Base-by-base conservation (phyloP, 2,888 invertebrate species). In the Melikaiella ostensackeni region DNA sequence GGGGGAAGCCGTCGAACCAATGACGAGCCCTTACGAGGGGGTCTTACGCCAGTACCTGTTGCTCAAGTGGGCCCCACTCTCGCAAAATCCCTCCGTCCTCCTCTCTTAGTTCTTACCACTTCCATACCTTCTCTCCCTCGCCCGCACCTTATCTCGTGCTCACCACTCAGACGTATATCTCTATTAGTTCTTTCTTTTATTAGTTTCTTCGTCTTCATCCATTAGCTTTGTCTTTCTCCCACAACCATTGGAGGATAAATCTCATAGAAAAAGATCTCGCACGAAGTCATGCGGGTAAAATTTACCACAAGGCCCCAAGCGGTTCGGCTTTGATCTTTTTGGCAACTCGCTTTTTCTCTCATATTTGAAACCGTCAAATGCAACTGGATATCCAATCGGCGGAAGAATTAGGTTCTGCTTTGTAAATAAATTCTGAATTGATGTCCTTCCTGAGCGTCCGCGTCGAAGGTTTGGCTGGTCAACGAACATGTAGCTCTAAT, bases 61-160 rank as follows among this genome's bases (percentile, higher is more conserved):
- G 90, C 88, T 88, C 87, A 88, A 86, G 86, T 88, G 88, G 82
- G 81, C 84, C 88, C 88, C 89, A 87, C 88, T 87, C 33, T 59
- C 42, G 57, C 61, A 55, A 42, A 46, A 38, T 70, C 75, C n/a
- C 42, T 42, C 13, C 13, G 38, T 27, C 63, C 77, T 77, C 77
- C 42, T 73, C 75, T 70, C 77, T 59, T 13, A 13, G 4, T 38
- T 38, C 38, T 16, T 79, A n/a, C 63, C 74, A 76, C 75, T 61
- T 24, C 66, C 62, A 35, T 21, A 35, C 64, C 62, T 21, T 79
- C 78, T 78, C 75, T 77, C 79, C 78, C 78, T 59, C 76, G 76
- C 75, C 61, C 61, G n/a, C 33, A 70, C 50, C 50, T 70, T 70
- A 70, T 63, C 16, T 66, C 50, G 24, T 19, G 62, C 74, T 74